These are phyloP conservation scores for Drosophila bunnanda DNA, from an alignment of 2,888 invertebrate genomes.

Conservation along the genomic window DNA sequence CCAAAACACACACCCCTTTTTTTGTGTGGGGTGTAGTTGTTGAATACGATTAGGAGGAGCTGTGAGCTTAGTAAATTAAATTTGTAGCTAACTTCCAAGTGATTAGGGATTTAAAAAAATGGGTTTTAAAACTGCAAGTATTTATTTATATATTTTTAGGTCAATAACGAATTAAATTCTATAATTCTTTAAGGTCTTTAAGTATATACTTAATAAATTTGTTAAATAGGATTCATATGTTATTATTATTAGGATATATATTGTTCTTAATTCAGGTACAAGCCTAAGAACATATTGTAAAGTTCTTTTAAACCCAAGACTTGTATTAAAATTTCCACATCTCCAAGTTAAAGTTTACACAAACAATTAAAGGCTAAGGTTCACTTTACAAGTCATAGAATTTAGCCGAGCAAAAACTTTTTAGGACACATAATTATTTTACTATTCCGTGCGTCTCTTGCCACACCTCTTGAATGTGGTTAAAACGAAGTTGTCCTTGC, in stretches of 20 bases:
- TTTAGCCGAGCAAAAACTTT: background rate
- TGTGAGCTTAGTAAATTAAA: slow-evolving; percentile 1
- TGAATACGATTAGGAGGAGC: slow-evolving; percentile 6
- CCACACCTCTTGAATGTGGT: slow-evolving; percentile 3
- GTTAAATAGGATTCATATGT: too few species aligned
- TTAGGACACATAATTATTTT: slow-evolving; percentile 8
- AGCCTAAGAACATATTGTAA: background rate
- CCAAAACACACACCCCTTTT: background rate
- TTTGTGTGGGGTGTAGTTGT: slow-evolving; percentile 1
- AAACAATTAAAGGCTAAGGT: background rate
- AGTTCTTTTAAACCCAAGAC: background rate
- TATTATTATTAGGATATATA: too few species aligned
- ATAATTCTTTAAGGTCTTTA: too few species aligned
- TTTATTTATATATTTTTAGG: too few species aligned
- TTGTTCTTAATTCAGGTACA: background rate
- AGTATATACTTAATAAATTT: too few species aligned
- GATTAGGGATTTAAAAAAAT: background rate
- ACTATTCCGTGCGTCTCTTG: background rate
- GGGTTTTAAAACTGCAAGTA: background rate
- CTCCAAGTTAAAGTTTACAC: background rate
- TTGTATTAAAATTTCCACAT: background rate
- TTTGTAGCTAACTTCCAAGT: slow-evolving; percentile 7
- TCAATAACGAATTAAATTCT: too few species aligned
- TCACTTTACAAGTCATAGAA: background rate
- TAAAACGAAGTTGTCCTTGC: slow-evolving; percentile 10